A percentile compares a stretch with the other conserved stretches of the same genome.
Conservation (phyloP, 2,113 vertebrate genomes). For the Poicephalus meyeri region DNA sequence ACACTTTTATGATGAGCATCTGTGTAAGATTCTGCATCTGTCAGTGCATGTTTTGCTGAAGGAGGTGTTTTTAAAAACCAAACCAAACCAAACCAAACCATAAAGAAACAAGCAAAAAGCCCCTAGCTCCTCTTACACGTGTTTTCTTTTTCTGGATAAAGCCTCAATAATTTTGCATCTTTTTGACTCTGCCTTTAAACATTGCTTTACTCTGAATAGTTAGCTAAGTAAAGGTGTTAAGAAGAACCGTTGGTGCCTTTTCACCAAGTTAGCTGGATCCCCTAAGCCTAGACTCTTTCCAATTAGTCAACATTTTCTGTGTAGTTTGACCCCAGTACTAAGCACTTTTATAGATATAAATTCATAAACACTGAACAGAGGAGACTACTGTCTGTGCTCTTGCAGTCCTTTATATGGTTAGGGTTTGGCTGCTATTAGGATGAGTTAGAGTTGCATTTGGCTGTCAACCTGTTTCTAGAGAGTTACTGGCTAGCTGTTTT, state of each 20-base stretch:
- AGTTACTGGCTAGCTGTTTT: background rate
- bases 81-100: no score
- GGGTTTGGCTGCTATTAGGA: background rate
- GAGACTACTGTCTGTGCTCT: background rate
- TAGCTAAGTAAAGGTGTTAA: background rate
- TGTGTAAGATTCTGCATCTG: background rate
- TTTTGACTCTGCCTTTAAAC: background rate
- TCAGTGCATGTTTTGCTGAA: background rate
- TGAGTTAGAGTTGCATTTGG: background rate
- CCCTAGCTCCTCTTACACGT: background rate
- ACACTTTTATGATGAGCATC: background rate
- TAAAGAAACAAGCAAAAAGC: background rate
- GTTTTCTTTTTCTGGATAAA: background rate
- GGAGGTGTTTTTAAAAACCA: background rate
- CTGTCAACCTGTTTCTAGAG: background rate
- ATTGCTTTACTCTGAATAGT: background rate
- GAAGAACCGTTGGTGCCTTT: background rate
- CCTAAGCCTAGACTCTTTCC: background rate
- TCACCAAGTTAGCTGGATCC: background rate
- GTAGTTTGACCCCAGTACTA: background rate
- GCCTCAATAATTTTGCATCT: background rate
- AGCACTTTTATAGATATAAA: background rate
- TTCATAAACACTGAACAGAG: background rate
- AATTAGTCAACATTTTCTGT: background rate
- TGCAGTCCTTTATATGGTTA: background rate